Evolutionary conservation across 2,113 vertebrate species (phyloP), one percentile per base, ranked within the genome.

Genomic region (Fregetta grallaria): DNA sequence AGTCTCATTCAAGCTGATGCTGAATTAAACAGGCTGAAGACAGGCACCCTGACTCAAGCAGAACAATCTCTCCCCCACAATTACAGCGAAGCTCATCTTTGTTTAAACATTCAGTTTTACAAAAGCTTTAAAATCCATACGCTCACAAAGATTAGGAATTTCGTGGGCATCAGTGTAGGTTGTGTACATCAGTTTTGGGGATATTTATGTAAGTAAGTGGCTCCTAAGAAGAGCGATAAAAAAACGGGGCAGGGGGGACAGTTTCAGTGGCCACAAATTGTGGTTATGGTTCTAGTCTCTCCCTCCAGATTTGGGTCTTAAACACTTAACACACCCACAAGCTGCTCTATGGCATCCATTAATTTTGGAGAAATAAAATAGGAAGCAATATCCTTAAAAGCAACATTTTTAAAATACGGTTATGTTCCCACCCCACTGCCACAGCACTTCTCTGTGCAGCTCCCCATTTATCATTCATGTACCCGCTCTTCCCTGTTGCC

Each of bases 1-100:
- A 87, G 45, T 66, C 59, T 87, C 66, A 62, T 73, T 86, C 66
- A 92, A 76, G 62, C 15, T 73, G 87, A 76, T 59, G 18, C 66
- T 86, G 91, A 97, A 94, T 93, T 94, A 86, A 96, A 75, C 32
- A 86, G 55, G 59, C 14, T 73, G 71, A 95, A 94, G 77, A 73
- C n/a, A 20, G 30, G 50, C 9, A 2, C 45, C 55, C 62, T 82
- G 89, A 82, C 67, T 88, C 13, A 13, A 62, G 50, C n/a, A 86
- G 67, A 94, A 86, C 40, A 76, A 59, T 73, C 25, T 58, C 17
- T 61, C 38, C 59, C 63, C 25, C 53, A 58, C 34, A 78, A 19
- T 40, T 92, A 59, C 50, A 73, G 47, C 2, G 63, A 53, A 90
- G 8, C n/a, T 94, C 45, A 49, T 55, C 55, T 92, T 90, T 90